phyloP scores from a whole-genome alignment of 2,113 vertebrate species.

The Ophthalmolycus amberensis region DNA sequence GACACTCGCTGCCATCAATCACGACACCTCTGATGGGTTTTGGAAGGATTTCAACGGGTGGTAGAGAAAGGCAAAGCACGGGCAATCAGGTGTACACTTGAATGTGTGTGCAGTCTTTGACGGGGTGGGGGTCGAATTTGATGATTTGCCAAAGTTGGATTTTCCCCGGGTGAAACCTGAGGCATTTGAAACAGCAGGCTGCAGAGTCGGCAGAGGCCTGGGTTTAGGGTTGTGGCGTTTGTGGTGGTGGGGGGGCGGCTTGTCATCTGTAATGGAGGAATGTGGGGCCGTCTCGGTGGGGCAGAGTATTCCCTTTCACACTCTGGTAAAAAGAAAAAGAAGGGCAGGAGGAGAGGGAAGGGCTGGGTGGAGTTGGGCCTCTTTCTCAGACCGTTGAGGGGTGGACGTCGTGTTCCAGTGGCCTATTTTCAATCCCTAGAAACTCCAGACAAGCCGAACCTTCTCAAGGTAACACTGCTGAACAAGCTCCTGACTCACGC shows the following conservation, averaged over 20 bases:
- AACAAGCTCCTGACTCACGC: constrained; percentile 22
- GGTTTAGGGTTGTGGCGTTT: constrained; percentile 36
- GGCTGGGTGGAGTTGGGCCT: constrained; percentile 54
- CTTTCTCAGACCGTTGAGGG: constrained; percentile 34
- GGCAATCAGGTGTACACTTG: constrained; percentile 39
- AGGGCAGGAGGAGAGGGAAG: constrained; percentile 42
- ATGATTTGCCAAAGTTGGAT: constrained; percentile 55
- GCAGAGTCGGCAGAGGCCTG: constrained; percentile 59
- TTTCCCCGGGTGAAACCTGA: constrained; percentile 72
- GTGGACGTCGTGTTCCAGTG: constrained; percentile 55
- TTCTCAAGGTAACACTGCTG: constrained; percentile 21
- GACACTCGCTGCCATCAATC: constrained; percentile 61
- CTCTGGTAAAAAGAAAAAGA: constrained; percentile 42
- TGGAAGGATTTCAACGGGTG: constrained; percentile 66
- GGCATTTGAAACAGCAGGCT: constrained; percentile 66
- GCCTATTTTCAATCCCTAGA: constrained; percentile 67
- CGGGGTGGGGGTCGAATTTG: constrained; percentile 31
- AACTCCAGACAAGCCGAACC: constrained; percentile 32
- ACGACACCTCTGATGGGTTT: constrained; percentile 31
- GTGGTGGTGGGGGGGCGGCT: constrained; percentile 28
- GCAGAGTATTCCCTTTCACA: constrained; percentile 77
- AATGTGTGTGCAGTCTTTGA: constrained; percentile 21
- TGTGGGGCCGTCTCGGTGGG: constrained; percentile 67
- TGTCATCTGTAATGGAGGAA: constrained; percentile 79
- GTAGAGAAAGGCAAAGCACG: constrained; percentile 12